phyloP scores from a whole-genome alignment of 2,113 vertebrate species.

The Thunnus maccoyii region DNA sequence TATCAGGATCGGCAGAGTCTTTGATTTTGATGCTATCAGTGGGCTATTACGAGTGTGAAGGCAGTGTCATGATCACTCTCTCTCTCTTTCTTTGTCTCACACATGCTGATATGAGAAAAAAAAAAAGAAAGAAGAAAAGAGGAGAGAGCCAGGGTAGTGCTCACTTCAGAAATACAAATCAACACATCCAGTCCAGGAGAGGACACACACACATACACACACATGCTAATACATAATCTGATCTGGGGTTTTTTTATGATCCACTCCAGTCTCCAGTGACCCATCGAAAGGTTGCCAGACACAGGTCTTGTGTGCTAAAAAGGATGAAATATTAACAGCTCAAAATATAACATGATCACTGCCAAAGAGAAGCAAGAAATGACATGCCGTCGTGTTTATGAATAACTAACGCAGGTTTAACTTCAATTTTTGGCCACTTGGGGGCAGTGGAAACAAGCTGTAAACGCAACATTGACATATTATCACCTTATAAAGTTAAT shows the following conservation, averaged over 20 bases:
- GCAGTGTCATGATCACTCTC: not conserved
- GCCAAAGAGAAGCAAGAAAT: not conserved
- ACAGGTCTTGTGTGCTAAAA: not conserved
- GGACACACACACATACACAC: not conserved
- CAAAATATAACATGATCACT: not conserved
- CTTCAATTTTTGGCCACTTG: too few species aligned
- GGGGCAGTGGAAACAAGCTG: too few species aligned
- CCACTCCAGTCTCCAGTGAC: not conserved
- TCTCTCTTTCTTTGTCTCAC: not conserved
- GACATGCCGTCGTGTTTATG: not conserved
- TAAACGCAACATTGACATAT: too few species aligned
- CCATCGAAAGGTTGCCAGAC: not conserved
- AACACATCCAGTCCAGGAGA: not conserved
- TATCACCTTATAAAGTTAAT: too few species aligned
- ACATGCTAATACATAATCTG: not conserved
- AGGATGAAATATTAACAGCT: not conserved
- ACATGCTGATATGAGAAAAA: not conserved
- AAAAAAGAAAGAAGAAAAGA: not conserved
- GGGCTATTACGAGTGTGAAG: conserved; percentile 2
- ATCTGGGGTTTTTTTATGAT: not conserved
- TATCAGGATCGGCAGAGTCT: conserved; percentile 12
- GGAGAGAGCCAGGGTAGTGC: not conserved
- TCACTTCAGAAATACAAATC: not conserved
- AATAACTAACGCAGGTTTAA: too few species aligned
- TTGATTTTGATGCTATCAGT: conserved; percentile 29